Base-by-base conservation (phyloP, 2,888 invertebrate genomes). In the Masnerella sp. region DNA sequence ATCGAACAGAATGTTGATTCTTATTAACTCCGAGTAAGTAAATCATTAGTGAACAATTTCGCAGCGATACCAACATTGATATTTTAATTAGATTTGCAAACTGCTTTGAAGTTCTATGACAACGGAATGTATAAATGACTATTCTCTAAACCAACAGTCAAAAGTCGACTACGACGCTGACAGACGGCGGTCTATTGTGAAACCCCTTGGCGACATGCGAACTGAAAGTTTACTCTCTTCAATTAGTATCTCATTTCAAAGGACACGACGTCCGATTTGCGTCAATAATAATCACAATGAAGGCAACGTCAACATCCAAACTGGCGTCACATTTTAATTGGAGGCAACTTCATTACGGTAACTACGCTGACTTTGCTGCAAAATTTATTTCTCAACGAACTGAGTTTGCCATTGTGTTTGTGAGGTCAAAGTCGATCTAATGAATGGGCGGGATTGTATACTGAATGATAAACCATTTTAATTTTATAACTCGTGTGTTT, bases 341-440 rank as follows among this genome's bases (percentile, higher is more conserved):
- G 62, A 78, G 78, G 78, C 75, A 70, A 76, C 83, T 83, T 83
- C 82, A 81, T 83, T 83, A 82, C 58, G 49, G 70, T 40, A 30
- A 25, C 32, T 7, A 47, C 2, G n/a, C 14, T 54, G 71, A 59
- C 59, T 25, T 38, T 45, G 36, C 4, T 43, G 43, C 36, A 28
- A 45, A 42, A 49, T 32, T 54, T 43, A 54, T 62, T 40, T 62
- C 32, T n/a, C 32, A 11, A 32, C 32, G 22, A 22, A 22, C 22
- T 3, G 32, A 22, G 20, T 42, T 51, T 32, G 51, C 30, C 5
- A 51, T 62, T 51, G 38, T 11, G 11, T 15, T 4, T 2, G 15
- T 22, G 34, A 34, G 43, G 20, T 22, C 32, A 7, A 12, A 20
- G 9, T 38, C 22, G 15, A 7, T 17, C 38, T 15, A 43, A 20